Percentiles rank a stretch among this genome's conserved stretches.
Conservation (phyloP, 2,797 vertebrate genomes). For the Anas georgica region DNA sequence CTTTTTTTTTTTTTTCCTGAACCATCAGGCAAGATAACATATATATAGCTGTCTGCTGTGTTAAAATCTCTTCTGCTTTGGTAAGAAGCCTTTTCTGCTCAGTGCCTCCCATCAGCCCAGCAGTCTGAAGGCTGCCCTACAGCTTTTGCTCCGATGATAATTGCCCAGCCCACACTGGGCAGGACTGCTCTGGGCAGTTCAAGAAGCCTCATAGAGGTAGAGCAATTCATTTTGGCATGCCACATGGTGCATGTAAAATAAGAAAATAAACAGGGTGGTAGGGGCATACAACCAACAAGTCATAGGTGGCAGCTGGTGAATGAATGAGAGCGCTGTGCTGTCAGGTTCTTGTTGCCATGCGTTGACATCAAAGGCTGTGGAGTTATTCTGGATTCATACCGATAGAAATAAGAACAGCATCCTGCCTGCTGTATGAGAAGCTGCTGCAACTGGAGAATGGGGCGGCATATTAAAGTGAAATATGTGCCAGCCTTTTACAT, state of each 20-base stretch:
- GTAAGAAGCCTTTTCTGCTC: not conserved
- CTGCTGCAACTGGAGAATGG: not conserved
- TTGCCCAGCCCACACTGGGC: not conserved
- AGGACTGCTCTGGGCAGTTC: not conserved
- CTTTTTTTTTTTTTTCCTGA: not conserved
- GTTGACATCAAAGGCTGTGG: not conserved
- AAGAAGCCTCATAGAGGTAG: not conserved
- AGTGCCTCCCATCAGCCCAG: not conserved
- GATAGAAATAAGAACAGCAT: not conserved
- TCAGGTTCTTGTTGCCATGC: not conserved
- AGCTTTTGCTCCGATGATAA: not conserved
- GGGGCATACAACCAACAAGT: accelerated
- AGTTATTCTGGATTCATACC: not conserved
- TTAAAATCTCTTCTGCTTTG: not conserved
- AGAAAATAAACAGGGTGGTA: not conserved
- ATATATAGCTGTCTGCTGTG: not conserved
- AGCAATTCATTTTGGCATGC: not conserved
- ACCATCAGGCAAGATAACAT: not conserved
- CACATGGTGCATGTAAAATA: not conserved
- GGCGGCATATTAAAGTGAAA: not conserved
- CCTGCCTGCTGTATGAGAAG: not conserved
- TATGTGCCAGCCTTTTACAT: not conserved
- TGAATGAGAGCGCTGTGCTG: not conserved
- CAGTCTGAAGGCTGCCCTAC: not conserved
- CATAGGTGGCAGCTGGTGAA: not conserved